These are phyloP conservation scores for Rattus rattus DNA, from an alignment of 2,113 vertebrate genomes.

Conservation along the genomic window DNA sequence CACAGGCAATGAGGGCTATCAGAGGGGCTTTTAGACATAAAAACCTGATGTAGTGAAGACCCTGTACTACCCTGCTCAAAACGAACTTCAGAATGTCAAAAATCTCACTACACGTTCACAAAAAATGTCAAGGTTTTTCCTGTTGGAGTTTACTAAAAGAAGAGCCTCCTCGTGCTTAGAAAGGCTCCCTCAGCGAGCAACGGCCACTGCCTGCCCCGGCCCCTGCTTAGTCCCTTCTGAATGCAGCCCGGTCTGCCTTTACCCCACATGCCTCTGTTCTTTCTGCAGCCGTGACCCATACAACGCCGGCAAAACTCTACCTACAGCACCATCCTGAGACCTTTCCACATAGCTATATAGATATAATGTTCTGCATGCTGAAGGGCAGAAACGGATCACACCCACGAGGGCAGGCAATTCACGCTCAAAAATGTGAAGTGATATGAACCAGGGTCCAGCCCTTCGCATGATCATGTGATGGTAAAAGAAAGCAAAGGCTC, in stretches of 20 bases:
- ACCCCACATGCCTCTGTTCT: constrained; percentile 79
- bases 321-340: constrained; percentile 70
- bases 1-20: constrained; percentile 48
- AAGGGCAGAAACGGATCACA: constrained; percentile 78
- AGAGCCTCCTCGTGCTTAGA: constrained; percentile 42
- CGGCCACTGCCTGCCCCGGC: not conserved
- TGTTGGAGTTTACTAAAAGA: not conserved
- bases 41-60: not conserved
- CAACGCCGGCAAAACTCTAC: constrained; percentile 67
- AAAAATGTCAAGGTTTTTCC: constrained; percentile 60
- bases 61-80: constrained; percentile 57
- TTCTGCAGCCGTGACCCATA: constrained; percentile 62
- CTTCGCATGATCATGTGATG: constrained; percentile 60
- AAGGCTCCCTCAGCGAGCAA: not conserved
- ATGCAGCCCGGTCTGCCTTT: constrained; percentile 54
- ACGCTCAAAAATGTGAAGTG: constrained; percentile 69
- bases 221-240: constrained; percentile 54
- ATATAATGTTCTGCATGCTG: constrained; percentile 69
- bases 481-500: not conserved
- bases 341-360: constrained; percentile 71
- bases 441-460: constrained; percentile 74
- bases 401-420: constrained; percentile 74
- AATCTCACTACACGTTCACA: constrained; percentile 56
- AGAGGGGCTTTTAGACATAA: constrained; percentile 53
- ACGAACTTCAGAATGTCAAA: constrained; percentile 33